Evolutionary conservation across 2,113 vertebrate species (phyloP).

Genomic region (Meriones unguiculatus): DNA sequence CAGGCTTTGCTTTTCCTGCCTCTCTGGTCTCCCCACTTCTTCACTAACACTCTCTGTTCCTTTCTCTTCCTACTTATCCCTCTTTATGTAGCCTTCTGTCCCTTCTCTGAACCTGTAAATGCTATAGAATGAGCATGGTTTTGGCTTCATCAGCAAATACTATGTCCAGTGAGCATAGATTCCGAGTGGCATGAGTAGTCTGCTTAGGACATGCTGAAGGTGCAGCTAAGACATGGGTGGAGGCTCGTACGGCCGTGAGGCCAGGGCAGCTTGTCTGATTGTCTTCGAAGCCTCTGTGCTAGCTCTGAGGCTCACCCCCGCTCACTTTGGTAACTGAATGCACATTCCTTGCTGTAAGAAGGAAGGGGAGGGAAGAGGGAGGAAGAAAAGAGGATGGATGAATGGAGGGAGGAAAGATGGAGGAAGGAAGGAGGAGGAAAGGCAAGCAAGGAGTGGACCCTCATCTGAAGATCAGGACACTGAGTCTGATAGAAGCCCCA

Average conservation of each 20-base stretch:
- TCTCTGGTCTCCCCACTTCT: not conserved
- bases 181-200: not conserved
- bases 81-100: not conserved
- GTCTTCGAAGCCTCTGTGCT: conserved; percentile 21
- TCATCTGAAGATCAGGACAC: not conserved
- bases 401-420: not conserved
- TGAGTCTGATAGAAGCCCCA: not conserved
- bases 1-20: not conserved
- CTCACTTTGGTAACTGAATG: not conserved
- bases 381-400: no score
- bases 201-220: not conserved
- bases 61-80: not conserved
- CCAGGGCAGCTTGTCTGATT: not conserved
- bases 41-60: no score
- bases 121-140: not conserved
- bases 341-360: no score
- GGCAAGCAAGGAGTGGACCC: not conserved
- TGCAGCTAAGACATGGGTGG: not conserved
- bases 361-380: not conserved
- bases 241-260: not conserved
- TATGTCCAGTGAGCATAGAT: conserved; percentile 7
- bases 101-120: not conserved
- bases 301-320: not conserved
- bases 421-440: not conserved
- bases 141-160: conserved; percentile 34